Evolutionary conservation across 2,888 invertebrate genomes (phyloP), one percentile per base, ranked within the genome.

Genomic region (Scaptomyza cyrtandrae): DNA sequence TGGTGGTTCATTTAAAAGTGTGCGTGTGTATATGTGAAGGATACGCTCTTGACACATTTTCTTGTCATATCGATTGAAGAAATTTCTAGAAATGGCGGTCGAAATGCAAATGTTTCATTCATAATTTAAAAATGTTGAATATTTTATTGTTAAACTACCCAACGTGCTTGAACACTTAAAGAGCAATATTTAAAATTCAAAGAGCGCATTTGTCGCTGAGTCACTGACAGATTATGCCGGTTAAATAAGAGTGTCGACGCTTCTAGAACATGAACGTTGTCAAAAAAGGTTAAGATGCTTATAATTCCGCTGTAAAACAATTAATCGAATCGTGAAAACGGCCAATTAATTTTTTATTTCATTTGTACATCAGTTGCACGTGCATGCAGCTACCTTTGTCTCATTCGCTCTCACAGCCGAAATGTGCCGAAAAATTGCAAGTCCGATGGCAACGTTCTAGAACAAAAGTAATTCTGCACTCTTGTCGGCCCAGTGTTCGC

Each of bases 21-120:
- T 33, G 13, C 9, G 7, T 41, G 14, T 33, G 24, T 57, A 11
- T 52, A n/a, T 45, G 57, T 39, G n/a, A 19, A 52, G 45, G 44
- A 54, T 48, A 27, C 16, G 53, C 45, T 79, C 61, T 75, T 79
- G 75, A 74, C 78, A 74, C 52, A 54, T 14, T 67, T 67, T 6
- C 19, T 39, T 27, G 6, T n/a, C 41, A 24, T 37, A 80, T 86
- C 59, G 71, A 86, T 80, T 59, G 45, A 45, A 39, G 60, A 74
- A 70, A 24, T 1, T 35, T 78, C 72, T 66, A 66, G 80, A 67
- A 72, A 52, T 49, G 55, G 6, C 11, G 4, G 14, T 11, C 14
- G 9, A 33, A 6, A 33, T 24, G 24, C 13, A 16, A 7, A 29
- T 46, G 45, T 67, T 78, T 75, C 49, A 75, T 73, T 67, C 16